These are phyloP conservation scores for Rhynchonycteris naso DNA, from an alignment of 2,797 vertebrate genomes.

Conservation along the genomic window DNA sequence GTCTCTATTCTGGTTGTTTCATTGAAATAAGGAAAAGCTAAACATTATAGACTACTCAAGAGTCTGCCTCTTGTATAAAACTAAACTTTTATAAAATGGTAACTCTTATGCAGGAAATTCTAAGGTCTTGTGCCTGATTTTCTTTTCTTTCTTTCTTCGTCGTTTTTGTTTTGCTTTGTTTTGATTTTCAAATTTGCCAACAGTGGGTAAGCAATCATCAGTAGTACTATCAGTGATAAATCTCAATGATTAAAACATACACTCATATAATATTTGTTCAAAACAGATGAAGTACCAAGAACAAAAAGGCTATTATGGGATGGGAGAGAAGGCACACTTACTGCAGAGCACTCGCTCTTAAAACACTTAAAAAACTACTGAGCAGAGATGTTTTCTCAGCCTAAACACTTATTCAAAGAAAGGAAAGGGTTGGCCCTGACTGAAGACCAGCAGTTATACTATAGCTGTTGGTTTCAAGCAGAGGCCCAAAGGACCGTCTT, in stretches of 20 bases:
- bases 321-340: not conserved
- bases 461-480: slow-evolving; percentile 91
- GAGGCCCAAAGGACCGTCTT: slow-evolving; percentile 87
- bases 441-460: slow-evolving; percentile 88
- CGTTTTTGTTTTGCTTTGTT: not conserved
- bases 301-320: not conserved
- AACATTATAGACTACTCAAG: not conserved
- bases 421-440: slow-evolving; percentile 86
- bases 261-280: not conserved
- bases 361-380: slow-evolving; percentile 40
- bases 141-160: not conserved
- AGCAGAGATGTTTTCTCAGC: not conserved
- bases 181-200: not conserved
- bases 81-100: not conserved
- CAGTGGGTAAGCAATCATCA: not conserved
- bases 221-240: not conserved
- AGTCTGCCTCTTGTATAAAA: not conserved
- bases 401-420: not conserved
- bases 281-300: slow-evolving; percentile 38
- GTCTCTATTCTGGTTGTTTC: not conserved
- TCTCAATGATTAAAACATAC: not conserved
- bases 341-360: not conserved
- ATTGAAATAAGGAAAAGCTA: not conserved
- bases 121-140: not conserved
- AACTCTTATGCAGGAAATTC: not conserved